Evolutionary conservation across 1,140 invertebrate genomes (phyloP).

Genomic region (Drosophila gunungcola): DNA sequence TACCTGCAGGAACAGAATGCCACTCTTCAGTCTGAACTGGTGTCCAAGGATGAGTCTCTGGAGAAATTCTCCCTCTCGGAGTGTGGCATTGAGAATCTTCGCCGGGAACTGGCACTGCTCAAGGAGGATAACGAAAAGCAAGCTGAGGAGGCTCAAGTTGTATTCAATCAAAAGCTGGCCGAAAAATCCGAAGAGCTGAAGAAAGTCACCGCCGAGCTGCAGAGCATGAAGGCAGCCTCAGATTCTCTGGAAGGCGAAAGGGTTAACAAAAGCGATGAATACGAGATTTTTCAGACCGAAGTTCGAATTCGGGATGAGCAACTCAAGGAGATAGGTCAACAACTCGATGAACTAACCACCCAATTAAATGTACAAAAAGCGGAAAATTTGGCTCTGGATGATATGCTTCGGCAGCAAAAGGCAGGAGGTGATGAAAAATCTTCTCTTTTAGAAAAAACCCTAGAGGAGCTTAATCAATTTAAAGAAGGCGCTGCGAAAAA

Average conservation of each 20-base stretch:
- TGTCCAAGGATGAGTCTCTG: slow-evolving; percentile 71
- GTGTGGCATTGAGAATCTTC: slow-evolving; percentile 75
- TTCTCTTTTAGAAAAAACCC: slow-evolving; percentile 26
- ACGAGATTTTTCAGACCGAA: slow-evolving; percentile 66
- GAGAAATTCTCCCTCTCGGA: slow-evolving; percentile 79
- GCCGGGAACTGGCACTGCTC: slow-evolving; percentile 62
- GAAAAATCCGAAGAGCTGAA: slow-evolving; percentile 52
- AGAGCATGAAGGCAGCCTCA: slow-evolving; percentile 38
- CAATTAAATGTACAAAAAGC: slow-evolving; percentile 83
- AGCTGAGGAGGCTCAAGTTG: slow-evolving; percentile 21
- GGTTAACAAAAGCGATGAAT: slow-evolving; percentile 59
- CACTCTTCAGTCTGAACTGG: slow-evolving; percentile 61
- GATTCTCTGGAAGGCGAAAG: slow-evolving; percentile 61
- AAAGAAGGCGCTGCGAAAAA: slow-evolving; percentile 62
- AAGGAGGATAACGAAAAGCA: slow-evolving; percentile 79
- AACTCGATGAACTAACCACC: slow-evolving; percentile 65
- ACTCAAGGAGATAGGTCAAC: slow-evolving; percentile 58
- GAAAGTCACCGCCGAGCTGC: slow-evolving; percentile 42
- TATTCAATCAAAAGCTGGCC: slow-evolving; percentile 50
- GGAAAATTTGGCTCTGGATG: slow-evolving; percentile 78
- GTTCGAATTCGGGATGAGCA: slow-evolving; percentile 65
- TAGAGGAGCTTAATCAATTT: slow-evolving; percentile 11
- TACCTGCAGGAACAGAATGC: slow-evolving; percentile 84
- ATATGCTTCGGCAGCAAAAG: slow-evolving; percentile 67
- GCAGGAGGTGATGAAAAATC: slow-evolving; percentile 23